Conservation (phyloP, 2,888 invertebrate species). For the Diaperis boleti region DNA sequence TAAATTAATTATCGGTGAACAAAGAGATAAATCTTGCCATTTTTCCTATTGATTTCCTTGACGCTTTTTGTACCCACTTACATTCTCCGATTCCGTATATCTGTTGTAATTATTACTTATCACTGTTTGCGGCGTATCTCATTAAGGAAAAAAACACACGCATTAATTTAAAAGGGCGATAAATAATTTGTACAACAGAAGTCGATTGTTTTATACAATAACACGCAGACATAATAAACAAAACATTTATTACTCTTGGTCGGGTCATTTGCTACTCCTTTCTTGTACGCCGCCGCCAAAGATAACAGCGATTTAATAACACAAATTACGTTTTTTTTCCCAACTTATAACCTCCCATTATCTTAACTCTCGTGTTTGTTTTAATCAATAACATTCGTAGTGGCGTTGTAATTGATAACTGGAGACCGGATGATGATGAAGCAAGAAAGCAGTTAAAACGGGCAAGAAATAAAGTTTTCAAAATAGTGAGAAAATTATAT, state of each 20-base stretch:
- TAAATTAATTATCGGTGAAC: not conserved
- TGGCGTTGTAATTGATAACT: slow-evolving; percentile 14
- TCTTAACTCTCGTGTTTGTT: slow-evolving; percentile 36
- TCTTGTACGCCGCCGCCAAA: slow-evolving; percentile 25
- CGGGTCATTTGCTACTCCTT: slow-evolving; percentile 23
- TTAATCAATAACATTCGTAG: slow-evolving; percentile 27
- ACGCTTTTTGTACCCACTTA: not conserved
- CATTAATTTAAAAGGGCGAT: slow-evolving; percentile 3
- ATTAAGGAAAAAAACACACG: not conserved
- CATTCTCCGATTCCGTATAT: no score
- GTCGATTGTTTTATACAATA: slow-evolving; percentile 26
- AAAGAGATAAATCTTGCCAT: not conserved
- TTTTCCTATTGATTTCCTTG: not conserved
- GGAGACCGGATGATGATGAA: not conserved
- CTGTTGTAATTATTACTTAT: no score
- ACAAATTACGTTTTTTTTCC: slow-evolving; percentile 36
- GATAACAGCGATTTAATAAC: slow-evolving; percentile 35
- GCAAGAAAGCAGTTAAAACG: no score
- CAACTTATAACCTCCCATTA: slow-evolving; percentile 34
- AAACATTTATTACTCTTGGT: slow-evolving; percentile 21
- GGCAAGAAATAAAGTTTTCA: no score
- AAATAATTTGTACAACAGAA: slow-evolving; percentile 28
- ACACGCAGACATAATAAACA: slow-evolving; percentile 20
- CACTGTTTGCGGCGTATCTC: not conserved
- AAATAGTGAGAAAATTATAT: no score